Conservation (phyloP, 2,797 vertebrate species). For the Cirrhinus mrigala region DNA sequence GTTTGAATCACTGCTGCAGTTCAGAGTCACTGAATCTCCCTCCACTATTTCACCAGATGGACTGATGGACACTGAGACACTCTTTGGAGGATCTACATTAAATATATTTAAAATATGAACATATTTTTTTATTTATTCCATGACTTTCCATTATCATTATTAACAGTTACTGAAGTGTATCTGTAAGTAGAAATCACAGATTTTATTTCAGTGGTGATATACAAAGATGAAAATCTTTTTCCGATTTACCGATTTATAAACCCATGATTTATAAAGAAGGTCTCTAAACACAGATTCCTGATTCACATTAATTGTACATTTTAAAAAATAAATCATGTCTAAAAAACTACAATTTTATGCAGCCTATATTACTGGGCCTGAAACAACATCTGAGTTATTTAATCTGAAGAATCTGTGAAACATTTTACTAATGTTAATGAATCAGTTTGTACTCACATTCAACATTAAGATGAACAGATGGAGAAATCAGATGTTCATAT, state of each 20-base stretch:
- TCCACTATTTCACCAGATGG: no score
- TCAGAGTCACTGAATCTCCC: slow-evolving; percentile 27
- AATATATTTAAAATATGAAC: slow-evolving; percentile 10
- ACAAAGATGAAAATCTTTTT: not conserved
- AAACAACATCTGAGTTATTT: not conserved
- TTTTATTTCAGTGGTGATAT: not conserved
- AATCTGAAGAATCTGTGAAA: not conserved
- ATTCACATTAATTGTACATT: not conserved
- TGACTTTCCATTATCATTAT: not conserved
- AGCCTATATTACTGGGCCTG: not conserved
- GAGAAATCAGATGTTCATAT: not conserved
- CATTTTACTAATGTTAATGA: not conserved
- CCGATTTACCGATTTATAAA: not conserved
- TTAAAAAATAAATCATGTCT: not conserved
- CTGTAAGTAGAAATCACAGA: not conserved
- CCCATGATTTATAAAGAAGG: not conserved
- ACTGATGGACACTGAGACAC: no score
- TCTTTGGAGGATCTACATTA: no score
- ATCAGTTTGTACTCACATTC: slow-evolving; percentile 5
- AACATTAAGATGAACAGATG: not conserved
- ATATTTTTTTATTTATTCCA: not conserved
- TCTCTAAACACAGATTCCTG: not conserved
- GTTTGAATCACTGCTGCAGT: no score
- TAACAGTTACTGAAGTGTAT: not conserved
- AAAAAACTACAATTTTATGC: not conserved